Evolutionary conservation across 2,113 vertebrate species (phyloP).

Genomic region (Notothenia coriiceps): DNA sequence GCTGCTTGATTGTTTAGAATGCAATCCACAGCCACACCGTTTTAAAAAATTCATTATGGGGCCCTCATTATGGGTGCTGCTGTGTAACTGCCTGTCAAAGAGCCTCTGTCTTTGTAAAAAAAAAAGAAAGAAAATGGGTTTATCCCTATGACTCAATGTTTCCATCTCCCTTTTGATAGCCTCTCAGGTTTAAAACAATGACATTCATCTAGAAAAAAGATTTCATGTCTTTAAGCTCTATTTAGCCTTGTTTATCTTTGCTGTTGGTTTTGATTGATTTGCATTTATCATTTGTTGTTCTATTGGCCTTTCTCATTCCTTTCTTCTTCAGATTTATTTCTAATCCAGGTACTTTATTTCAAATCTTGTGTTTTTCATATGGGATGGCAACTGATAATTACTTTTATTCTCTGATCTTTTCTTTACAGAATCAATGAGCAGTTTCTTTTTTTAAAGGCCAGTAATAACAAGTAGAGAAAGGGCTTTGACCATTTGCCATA

Average conservation of each 20-base stretch:
- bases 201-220: neutral
- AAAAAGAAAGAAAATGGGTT: neutral
- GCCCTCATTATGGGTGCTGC: conserved; percentile 22
- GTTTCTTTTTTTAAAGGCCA: too few species aligned
- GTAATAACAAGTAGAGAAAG: neutral
- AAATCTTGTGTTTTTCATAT: neutral
- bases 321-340: neutral
- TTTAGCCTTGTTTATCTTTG: neutral
- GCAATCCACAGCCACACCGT: conserved; percentile 38
- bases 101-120: neutral
- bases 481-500: neutral
- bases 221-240: neutral
- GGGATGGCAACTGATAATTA: neutral
- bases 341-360: neutral
- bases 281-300: neutral
- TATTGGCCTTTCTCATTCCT: neutral
- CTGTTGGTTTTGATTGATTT: neutral
- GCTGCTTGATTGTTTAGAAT: conserved; percentile 49
- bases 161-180: neutral
- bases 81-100: conserved; percentile 25
- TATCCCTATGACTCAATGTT: neutral
- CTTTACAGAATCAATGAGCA: neutral
- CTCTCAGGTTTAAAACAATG: neutral
- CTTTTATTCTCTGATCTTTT: neutral
- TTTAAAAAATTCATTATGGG: conserved; percentile 30